Evolutionary conservation across 1,140 invertebrate genomes (phyloP), one percentile per base, ranked within the genome.

Genomic region (Drosophila kohkoa): DNA sequence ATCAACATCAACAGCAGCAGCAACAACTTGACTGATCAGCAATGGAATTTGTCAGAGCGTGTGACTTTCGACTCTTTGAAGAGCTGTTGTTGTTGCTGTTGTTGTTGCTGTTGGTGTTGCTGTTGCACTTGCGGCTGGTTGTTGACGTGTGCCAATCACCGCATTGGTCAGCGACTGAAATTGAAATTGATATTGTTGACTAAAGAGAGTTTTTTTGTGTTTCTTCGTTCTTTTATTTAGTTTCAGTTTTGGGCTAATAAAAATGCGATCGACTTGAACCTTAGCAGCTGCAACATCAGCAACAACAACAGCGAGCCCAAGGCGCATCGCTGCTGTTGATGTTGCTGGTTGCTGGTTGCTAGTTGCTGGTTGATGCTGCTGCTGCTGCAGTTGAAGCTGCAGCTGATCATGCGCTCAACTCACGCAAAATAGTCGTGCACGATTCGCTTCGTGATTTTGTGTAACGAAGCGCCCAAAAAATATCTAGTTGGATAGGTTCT

Each of bases 381-480:
- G 54, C 49, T 30, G 76, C 72, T 59, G 66, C 80, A 63, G 79
- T 80, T 67, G 80, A 68, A 60, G 58, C 41, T 70, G 75, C 66
- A 69, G 79, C 83, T 78, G 91, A 91, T 92, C 91, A 92, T 92
- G 91, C 79, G 85, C 88, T 82, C 89, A 92, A 83, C 90, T 92
- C 91, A 92, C 91, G 91, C 91, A 92, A 91, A 92, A 92, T 92
- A 92, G 91, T 92, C 91, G 91, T 92, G 91, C 91, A 90, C 91
- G 89, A 92, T 91, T 83, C 90, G 85, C 66, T 92, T 92, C 90
- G 90, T 92, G 90, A 92, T 92, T 91, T 91, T 91, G 81, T 91
- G 86, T 89, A 89, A 89, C 86, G 86, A 90, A 89, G 86, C 86
- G 79, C 81, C 85, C 75, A 87, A 87, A 87, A 86, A 87, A 77